phyloP scores from a whole-genome alignment of 2,797 vertebrate genomes.

The Rhinatrema bivittatum region DNA sequence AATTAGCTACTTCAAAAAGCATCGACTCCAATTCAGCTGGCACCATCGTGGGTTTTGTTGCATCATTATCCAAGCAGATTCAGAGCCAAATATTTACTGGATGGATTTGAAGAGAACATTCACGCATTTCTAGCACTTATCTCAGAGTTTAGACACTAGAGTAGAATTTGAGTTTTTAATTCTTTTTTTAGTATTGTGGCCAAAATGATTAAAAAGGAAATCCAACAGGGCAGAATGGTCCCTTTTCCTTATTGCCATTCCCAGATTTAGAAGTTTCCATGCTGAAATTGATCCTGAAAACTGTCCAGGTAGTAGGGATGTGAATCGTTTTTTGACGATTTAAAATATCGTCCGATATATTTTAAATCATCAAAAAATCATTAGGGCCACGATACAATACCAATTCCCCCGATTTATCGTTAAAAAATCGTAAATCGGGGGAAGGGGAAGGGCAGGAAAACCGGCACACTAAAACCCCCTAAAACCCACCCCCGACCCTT shows the following conservation, averaged over 20 bases:
- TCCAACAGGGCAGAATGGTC: not conserved
- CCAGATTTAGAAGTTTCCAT: constrained; percentile 3
- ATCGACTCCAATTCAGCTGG: constrained; percentile 14
- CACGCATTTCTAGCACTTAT: constrained; percentile 5
- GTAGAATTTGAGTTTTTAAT: no score
- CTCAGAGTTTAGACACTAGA: constrained; percentile 17
- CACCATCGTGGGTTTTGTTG: constrained; percentile 18
- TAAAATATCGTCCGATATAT: no score
- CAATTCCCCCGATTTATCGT: no score
- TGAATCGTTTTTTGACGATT: no score
- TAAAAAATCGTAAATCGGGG: no score
- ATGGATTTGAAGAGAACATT: constrained; percentile 8
- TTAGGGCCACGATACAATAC: no score
- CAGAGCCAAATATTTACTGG: constrained; percentile 15
- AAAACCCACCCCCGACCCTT: no score
- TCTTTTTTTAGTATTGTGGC: not conserved
- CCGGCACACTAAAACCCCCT: no score
- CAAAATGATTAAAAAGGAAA: not conserved
- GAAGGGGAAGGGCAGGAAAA: no score
- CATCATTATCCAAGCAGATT: constrained; percentile 9
- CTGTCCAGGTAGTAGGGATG: not conserved
- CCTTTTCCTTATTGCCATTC: constrained; percentile 3
- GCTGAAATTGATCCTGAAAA: not conserved
- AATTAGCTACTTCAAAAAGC: constrained; percentile 23
- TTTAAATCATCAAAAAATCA: no score